Conservation (phyloP, 2,797 vertebrate genomes). For the Telmatherina bonti region DNA sequence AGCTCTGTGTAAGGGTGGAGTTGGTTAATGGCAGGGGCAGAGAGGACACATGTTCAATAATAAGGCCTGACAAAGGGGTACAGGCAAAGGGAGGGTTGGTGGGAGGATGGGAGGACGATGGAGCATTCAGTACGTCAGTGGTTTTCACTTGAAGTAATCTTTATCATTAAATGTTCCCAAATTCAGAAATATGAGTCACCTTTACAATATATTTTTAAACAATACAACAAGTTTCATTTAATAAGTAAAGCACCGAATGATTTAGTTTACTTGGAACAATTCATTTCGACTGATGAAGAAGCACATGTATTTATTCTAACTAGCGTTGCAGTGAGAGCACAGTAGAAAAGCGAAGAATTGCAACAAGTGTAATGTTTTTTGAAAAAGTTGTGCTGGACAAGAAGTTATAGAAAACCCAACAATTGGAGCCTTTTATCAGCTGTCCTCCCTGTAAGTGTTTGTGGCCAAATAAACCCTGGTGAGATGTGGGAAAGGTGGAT, state of each 20-base stretch:
- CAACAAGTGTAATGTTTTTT: not conserved
- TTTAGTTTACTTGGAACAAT: too few species aligned
- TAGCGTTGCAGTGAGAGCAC: not conserved
- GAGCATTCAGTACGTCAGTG: slow-evolving; percentile 45
- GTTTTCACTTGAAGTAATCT: too few species aligned
- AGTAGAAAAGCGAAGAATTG: not conserved
- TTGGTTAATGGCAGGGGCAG: slow-evolving; percentile 69
- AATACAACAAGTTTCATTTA: not conserved
- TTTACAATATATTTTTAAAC: not conserved
- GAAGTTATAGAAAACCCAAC: not conserved
- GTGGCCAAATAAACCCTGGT: too few species aligned
- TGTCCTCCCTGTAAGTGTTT: too few species aligned
- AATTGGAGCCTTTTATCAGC: not conserved
- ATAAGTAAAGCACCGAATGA: too few species aligned
- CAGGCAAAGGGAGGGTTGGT: slow-evolving; percentile 46
- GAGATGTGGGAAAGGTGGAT: not conserved
- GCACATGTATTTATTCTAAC: too few species aligned
- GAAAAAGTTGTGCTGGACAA: not conserved
- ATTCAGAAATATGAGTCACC: not conserved
- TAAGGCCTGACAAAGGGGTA: slow-evolving; percentile 73
- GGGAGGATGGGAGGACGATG: slow-evolving; percentile 49
- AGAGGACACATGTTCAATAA: slow-evolving; percentile 80
- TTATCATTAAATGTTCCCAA: slow-evolving; percentile 12
- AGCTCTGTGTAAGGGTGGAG: slow-evolving; percentile 58
- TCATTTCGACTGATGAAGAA: not conserved